Conservation (phyloP, 1,140 invertebrate species). For the Caenorhabditis remanei region DNA sequence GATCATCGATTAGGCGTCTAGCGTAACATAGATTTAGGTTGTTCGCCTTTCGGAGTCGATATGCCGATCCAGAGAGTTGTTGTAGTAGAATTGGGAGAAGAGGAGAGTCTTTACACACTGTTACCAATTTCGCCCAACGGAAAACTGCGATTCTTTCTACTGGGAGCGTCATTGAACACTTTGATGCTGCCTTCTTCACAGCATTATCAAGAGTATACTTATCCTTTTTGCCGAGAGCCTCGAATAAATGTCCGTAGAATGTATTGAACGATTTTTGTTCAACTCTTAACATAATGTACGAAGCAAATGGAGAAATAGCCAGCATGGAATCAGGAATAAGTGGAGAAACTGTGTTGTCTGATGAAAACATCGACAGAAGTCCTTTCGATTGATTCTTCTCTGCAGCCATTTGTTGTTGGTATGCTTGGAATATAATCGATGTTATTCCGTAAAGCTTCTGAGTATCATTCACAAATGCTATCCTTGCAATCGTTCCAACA, state of each 20-base stretch:
- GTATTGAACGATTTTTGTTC: conserved; percentile 52
- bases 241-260: conserved; percentile 53
- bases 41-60: conserved; percentile 38
- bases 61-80: conserved; percentile 48
- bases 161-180: conserved; percentile 36
- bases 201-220: conserved; percentile 60
- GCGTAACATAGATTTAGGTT: conserved; percentile 56
- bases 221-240: conserved; percentile 61
- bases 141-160: conserved; percentile 1
- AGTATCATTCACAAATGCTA: conserved; percentile 58
- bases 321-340: conserved; percentile 50
- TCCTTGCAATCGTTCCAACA: conserved; percentile 59
- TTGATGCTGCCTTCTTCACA: conserved; percentile 58
- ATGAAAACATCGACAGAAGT: conserved; percentile 56
- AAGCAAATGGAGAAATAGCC: conserved; percentile 54
- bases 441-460: conserved; percentile 41
- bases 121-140: conserved; percentile 52
- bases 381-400: conserved; percentile 58
- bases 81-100: conserved; percentile 53
- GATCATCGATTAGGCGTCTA: conserved; percentile 51
- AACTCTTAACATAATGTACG: conserved; percentile 52
- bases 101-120: neutral
- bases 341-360: conserved; percentile 44
- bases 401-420: conserved; percentile 52
- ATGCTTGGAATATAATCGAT: conserved; percentile 21